Evolutionary conservation across 2,113 vertebrate genomes (phyloP).

Genomic region (Eubucco bourcierii): DNA sequence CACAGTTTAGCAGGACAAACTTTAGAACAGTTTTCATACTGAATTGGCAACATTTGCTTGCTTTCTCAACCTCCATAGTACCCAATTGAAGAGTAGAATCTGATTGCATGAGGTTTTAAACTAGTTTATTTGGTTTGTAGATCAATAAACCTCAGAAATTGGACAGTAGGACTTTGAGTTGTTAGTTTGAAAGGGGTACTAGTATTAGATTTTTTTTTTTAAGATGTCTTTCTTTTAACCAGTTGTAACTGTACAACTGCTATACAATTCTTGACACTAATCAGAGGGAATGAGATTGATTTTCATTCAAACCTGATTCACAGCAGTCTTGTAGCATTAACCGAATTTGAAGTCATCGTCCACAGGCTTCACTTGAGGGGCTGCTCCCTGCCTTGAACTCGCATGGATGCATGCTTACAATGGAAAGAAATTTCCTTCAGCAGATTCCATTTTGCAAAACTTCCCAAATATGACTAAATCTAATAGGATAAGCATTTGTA

Average conservation of each 20-base stretch:
- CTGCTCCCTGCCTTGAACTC: neutral
- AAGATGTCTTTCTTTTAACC: neutral
- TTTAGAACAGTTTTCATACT: neutral
- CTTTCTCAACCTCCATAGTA: fast-evolving
- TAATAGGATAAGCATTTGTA: neutral
- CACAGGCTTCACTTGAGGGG: neutral
- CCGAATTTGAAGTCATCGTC: neutral
- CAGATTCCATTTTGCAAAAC: neutral
- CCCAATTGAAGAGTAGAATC: neutral
- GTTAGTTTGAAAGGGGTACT: neutral
- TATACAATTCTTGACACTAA: neutral
- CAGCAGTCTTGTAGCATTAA: neutral
- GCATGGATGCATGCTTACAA: neutral
- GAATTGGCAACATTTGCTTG: neutral
- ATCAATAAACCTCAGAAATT: neutral
- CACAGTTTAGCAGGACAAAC: neutral
- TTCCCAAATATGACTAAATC: neutral
- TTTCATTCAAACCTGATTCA: neutral
- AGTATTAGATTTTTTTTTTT: neutral
- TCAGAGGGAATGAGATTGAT: neutral
- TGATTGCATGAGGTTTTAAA: neutral
- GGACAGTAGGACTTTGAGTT: neutral
- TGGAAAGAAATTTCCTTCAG: neutral
- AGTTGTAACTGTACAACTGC: neutral
- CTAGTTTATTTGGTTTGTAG: neutral